These are phyloP conservation scores for Micronycteris hirsuta DNA, from an alignment of 2,113 vertebrate species.

Conservation along the genomic window DNA sequence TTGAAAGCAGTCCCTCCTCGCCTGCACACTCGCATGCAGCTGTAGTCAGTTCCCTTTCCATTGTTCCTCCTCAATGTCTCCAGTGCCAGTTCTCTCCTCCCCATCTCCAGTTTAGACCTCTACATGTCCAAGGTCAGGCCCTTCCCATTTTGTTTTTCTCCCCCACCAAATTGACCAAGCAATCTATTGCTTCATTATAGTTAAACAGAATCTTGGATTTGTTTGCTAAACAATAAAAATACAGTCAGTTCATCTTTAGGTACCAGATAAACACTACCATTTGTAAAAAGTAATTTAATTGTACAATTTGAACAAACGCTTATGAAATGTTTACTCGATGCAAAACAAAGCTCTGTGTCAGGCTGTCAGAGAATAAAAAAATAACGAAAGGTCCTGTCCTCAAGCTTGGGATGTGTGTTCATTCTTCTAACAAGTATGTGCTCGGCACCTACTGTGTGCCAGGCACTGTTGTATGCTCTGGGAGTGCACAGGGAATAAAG, in stretches of 20 bases:
- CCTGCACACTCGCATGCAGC: neutral
- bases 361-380: neutral
- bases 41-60: neutral
- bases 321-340: neutral
- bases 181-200: neutral
- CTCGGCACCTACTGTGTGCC: no score
- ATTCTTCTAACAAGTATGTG: neutral
- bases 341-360: neutral
- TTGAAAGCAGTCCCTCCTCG: neutral
- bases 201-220: constrained; percentile 34
- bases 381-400: neutral
- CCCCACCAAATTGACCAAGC: neutral
- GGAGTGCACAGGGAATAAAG: no score
- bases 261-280: neutral
- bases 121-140: neutral
- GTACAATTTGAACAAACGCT: neutral
- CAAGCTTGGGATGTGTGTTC: neutral
- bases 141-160: neutral
- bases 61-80: neutral
- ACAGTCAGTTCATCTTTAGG: neutral
- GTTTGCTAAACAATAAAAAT: constrained; percentile 46
- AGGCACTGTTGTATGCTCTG: no score
- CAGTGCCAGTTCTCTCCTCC: neutral
- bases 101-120: neutral
- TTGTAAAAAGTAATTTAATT: constrained; percentile 41